phyloP scores from a whole-genome alignment of 2,113 vertebrate species.

The Gorsachius goisagi region DNA sequence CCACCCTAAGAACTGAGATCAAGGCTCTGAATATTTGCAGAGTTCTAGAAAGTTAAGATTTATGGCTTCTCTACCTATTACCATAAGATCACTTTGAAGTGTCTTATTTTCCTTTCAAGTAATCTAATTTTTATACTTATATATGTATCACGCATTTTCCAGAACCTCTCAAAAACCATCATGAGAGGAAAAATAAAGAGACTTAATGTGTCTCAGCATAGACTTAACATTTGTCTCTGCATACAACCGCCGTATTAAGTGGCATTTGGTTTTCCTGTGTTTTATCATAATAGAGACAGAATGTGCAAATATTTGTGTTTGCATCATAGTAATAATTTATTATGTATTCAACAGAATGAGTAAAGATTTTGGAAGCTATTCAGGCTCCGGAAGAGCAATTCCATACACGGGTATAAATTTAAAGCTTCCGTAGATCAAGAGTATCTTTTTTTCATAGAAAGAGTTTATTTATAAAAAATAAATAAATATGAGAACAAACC shows the following conservation, averaged over 20 bases:
- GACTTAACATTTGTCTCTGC: background rate
- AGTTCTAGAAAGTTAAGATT: background rate
- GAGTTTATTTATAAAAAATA: background rate
- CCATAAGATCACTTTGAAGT: background rate
- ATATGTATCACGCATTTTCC: background rate
- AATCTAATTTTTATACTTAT: background rate
- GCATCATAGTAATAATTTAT: slow-evolving; percentile 24
- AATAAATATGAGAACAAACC: background rate
- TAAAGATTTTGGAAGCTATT: background rate
- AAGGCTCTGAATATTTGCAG: background rate
- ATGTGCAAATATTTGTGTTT: slow-evolving; percentile 12
- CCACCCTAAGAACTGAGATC: background rate
- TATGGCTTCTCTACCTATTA: background rate
- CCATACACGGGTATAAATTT: background rate
- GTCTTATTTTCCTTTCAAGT: background rate
- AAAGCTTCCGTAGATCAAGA: background rate
- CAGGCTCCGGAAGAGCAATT: background rate
- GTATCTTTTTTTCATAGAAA: background rate
- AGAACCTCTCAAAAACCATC: background rate
- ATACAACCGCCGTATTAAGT: slow-evolving; percentile 16
- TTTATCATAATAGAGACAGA: background rate
- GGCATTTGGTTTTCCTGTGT: background rate
- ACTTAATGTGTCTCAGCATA: background rate
- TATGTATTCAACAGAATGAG: background rate
- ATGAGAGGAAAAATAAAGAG: background rate